Conservation (phyloP, 2,797 vertebrate genomes). For the Gallinago nigripennis region DNA sequence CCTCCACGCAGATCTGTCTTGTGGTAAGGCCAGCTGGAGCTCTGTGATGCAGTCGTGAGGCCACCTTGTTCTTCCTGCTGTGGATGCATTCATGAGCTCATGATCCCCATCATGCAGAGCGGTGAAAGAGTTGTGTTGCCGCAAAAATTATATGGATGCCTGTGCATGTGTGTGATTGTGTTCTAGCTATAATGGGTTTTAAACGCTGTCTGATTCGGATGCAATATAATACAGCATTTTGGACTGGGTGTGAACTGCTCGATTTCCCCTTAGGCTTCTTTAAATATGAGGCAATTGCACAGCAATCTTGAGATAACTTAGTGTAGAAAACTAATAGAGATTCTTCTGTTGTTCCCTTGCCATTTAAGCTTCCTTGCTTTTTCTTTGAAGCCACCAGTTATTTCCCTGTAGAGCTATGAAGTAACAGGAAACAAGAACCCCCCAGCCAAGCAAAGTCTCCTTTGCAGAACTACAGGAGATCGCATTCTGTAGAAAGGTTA, state of each 20-base stretch:
- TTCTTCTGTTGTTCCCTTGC: conserved; percentile 33
- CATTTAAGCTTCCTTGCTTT: conserved; percentile 32
- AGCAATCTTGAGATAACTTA: conserved; percentile 8
- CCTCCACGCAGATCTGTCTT: accelerated
- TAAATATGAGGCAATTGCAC: not conserved
- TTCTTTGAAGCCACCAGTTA: conserved; percentile 27
- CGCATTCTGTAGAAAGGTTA: not conserved
- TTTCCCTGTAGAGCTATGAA: conserved; percentile 35
- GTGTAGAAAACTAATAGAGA: conserved; percentile 12
- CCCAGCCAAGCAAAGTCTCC: not conserved
- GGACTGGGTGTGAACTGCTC: not conserved
- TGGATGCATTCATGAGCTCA: not conserved
- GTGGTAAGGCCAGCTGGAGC: not conserved
- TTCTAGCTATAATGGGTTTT: not conserved
- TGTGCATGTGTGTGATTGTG: not conserved
- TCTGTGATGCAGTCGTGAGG: not conserved
- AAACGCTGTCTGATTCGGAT: not conserved
- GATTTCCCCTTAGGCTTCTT: conserved; percentile 32
- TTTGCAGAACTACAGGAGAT: not conserved
- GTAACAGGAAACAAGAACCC: conserved; percentile 22
- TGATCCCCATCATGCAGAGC: not conserved
- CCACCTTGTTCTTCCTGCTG: not conserved
- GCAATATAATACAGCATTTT: not conserved
- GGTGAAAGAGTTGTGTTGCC: not conserved
- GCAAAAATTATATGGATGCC: not conserved